Base-by-base conservation (phyloP, 2,797 vertebrate species). In the Spinibarbus caldwelli region DNA sequence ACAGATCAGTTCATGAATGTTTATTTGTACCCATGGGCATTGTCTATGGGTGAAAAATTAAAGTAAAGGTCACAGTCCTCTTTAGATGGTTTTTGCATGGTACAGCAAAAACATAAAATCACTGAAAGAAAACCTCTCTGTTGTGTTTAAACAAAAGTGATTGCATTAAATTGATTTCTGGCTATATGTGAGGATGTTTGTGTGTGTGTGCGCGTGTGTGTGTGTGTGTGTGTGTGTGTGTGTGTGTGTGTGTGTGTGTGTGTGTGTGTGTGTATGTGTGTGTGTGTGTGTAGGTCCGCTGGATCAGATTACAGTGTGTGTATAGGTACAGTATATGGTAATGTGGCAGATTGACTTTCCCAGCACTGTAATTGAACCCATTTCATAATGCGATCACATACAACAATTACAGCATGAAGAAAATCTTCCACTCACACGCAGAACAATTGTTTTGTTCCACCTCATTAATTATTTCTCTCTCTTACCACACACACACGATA, bases 331-430 rank as follows among this genome's bases (percentile, higher is more conserved):
- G 31, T 31, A 31, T 2, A 31, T 73, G 78, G 41, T 68, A 62
- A 45, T 6, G 77, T 36, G 54, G 85, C 31, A n/a, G 15, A 71
- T 79, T 84, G 83, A 86, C 80, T 77, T 41, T 78, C 68, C 29
- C 70, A 72, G 59, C 80, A 87, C 36, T 49, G 64, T 82, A 54
- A 62, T 64, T 7, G 34, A 26, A 21, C 19, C 6, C 34, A 29
- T 78, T 57, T 57, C 52, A 78, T 78, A 78, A 78, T 70, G 49
- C 8, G 92, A 94, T 93, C 89, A 91, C 92, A 91, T 94, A 88
- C 90, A 92, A 89, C 92, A 93, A 92, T 92, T 89, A 87, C 76
- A 90, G 83, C 52, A 67, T 19, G 10, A 64, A 83, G 52, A 49
- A 45, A 57, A 47, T 67, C 77, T 3, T 43, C 21, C 6, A 77